phyloP scores from a whole-genome alignment of 1,140 invertebrate species.

The Lepidurus couesii region DNA sequence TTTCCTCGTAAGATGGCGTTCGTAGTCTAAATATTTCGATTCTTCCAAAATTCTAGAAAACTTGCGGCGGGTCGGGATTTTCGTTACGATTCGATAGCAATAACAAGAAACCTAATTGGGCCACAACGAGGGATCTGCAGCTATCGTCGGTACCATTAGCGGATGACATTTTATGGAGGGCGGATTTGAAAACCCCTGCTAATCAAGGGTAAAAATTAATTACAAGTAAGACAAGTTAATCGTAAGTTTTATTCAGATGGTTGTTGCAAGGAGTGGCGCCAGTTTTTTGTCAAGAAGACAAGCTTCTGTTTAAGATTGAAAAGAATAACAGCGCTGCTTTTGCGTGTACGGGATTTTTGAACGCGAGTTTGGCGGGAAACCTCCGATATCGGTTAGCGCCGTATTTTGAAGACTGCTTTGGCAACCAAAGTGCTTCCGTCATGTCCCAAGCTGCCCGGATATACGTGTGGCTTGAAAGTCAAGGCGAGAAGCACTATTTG shows the following conservation, averaged over 20 bases:
- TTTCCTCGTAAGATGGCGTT: not conserved
- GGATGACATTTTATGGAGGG: conserved; percentile 41
- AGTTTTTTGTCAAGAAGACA: conserved; percentile 42
- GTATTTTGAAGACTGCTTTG: conserved; percentile 35
- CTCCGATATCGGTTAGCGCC: conserved; percentile 43
- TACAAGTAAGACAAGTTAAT: conserved; percentile 22
- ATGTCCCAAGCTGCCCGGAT: conserved; percentile 32
- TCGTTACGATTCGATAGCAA: conserved; percentile 43
- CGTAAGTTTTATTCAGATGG: not conserved
- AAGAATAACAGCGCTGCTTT: conserved; percentile 40
- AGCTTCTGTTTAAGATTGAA: conserved; percentile 39
- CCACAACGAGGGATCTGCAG: conserved; percentile 43
- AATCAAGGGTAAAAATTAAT: conserved; percentile 31
- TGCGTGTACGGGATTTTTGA: conserved; percentile 43
- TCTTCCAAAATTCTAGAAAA: conserved; percentile 42
- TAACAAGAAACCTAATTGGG: conserved; percentile 40
- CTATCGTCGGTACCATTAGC: conserved; percentile 36
- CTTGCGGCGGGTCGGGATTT: conserved; percentile 44
- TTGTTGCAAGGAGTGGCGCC: conserved; percentile 38
- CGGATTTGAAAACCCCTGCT: conserved; percentile 41
- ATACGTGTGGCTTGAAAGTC: conserved; percentile 43
- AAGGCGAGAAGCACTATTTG: conserved; percentile 40
- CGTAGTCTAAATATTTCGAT: not conserved
- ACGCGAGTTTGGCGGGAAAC: conserved; percentile 41
- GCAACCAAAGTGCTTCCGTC: conserved; percentile 29